Evolutionary conservation across 2,888 invertebrate genomes (phyloP), one percentile per base, ranked within the genome.

Genomic region (Meiosimyza platycephala): DNA sequence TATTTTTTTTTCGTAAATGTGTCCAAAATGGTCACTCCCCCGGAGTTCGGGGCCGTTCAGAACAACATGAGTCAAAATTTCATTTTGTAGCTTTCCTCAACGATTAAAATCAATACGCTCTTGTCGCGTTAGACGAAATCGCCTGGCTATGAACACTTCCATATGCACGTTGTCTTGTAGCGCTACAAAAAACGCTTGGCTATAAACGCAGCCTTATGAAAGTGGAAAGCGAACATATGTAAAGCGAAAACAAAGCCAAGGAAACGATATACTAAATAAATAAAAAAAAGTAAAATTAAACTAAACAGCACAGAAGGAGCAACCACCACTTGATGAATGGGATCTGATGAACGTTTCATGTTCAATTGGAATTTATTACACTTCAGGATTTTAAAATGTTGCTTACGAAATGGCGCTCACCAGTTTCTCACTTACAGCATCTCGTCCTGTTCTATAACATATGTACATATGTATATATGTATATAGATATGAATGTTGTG

Each of bases 321-420:
- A 64, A 67, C 67, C 52, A 55, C 12, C 55, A 67, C 40, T 54
- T 67, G 67, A 67, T 67, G 67, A 67, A 67, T 67, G 55, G 67
- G 67, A 67, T 67, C 67, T 55, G 67, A 67, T 67, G 67, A 67
- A 55, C 54, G 55, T 67, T 67, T 67, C 67, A 57, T 67, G 67
- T 67, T 67, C 67, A 67, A 67, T 67, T 54, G 67, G 67, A 67
- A 67, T 67, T 67, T 67, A 67, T 67, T 67, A 57, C 67, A 67
- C 67, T 55, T 57, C 47, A 40, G 54, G 55, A 67, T 67, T 67
- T 67, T 51, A 51, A 64, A 64, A 51, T 64, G 51, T 64, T 51
- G 64, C 50, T 52, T 51, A 62, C 60, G 40, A 62, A 62, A 60
- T 15, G 15, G 22, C 59, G 59, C 50, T 22, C 64, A 40, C 40